Conservation (phyloP, 2,888 invertebrate species). For the Mechanitis mazaeus region DNA sequence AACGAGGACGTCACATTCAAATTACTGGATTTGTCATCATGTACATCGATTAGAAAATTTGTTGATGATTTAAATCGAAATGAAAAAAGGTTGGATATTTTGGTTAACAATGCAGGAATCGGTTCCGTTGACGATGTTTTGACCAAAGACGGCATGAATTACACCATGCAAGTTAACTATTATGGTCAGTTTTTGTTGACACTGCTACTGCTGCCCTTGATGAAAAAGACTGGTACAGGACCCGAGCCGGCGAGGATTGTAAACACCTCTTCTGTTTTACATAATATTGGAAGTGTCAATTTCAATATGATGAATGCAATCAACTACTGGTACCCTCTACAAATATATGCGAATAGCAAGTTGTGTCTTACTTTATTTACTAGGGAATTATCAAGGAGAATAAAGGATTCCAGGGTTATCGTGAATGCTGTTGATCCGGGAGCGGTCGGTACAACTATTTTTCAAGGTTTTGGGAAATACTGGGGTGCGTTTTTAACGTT, state of each 20-base stretch:
- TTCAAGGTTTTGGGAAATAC: constrained; percentile 69
- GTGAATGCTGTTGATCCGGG: constrained; percentile 91
- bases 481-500: constrained; percentile 74
- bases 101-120: constrained; percentile 94
- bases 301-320: constrained; percentile 81
- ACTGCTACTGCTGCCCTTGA: constrained; percentile 87
- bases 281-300: constrained; percentile 81
- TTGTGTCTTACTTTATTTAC: constrained; percentile 85
- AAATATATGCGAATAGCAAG: constrained; percentile 78
- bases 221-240: constrained; percentile 73
- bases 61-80: constrained; percentile 83
- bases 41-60: constrained; percentile 87
- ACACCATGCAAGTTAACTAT: constrained; percentile 94
- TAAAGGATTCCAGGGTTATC: constrained; percentile 80
- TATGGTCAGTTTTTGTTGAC: constrained; percentile 95
- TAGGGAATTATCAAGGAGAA: constrained; percentile 81
- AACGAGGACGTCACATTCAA: constrained; percentile 83
- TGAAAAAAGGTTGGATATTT: constrained; percentile 84
- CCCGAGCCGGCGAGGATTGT: constrained; percentile 84
- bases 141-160: constrained; percentile 89
- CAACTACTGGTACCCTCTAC: constrained; percentile 64
- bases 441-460: constrained; percentile 87
- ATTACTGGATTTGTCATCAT: constrained; percentile 83
- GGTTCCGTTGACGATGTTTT: constrained; percentile 76
- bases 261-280: constrained; percentile 86